These are phyloP conservation scores for Hydrozoanthus tunicans DNA, from an alignment of 64 coral and sea anemone species.

Conservation along the genomic window DNA sequence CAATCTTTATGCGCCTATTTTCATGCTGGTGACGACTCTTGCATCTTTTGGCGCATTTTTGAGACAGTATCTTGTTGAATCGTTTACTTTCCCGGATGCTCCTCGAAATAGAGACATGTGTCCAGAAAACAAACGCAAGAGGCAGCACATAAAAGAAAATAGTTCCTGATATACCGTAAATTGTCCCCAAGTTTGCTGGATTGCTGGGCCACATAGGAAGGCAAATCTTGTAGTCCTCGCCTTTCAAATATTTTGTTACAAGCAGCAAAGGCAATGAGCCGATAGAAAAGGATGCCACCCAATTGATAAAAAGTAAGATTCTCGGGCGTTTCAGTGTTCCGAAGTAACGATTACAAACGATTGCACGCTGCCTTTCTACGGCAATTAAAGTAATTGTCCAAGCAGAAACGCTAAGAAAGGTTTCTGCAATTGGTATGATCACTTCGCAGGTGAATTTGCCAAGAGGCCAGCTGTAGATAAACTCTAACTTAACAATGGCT, in stretches of 20 bases:
- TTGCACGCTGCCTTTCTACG: constrained; percentile 29
- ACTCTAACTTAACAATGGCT: constrained; percentile 6
- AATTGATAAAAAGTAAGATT: constrained; percentile 4
- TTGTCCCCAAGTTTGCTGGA: not conserved
- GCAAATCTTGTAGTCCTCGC: not conserved
- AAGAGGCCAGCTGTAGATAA: constrained; percentile 2
- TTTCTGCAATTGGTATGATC: not conserved
- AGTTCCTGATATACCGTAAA: not conserved
- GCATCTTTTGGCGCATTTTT: not conserved
- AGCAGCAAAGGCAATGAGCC: constrained; percentile 17
- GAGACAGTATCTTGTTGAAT: not conserved
- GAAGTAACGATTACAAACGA: constrained; percentile 7
- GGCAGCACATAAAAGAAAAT: not conserved
- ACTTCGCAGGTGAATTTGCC: constrained; percentile 21
- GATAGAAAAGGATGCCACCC: not conserved
- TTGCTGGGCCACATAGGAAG: constrained; percentile 5
- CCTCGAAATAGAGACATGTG: not conserved
- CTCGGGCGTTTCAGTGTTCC: not conserved
- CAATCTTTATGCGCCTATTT: constrained; percentile 35
- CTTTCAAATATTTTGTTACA: not conserved
- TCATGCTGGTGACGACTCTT: not conserved
- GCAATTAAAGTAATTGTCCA: constrained; percentile 27
- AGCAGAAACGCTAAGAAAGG: constrained; percentile 18
- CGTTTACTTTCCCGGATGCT: constrained; percentile 15
- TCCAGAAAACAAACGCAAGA: not conserved